Evolutionary conservation across 2,113 vertebrate species (phyloP).

Genomic region (Phalacrocorax pelagicus): DNA sequence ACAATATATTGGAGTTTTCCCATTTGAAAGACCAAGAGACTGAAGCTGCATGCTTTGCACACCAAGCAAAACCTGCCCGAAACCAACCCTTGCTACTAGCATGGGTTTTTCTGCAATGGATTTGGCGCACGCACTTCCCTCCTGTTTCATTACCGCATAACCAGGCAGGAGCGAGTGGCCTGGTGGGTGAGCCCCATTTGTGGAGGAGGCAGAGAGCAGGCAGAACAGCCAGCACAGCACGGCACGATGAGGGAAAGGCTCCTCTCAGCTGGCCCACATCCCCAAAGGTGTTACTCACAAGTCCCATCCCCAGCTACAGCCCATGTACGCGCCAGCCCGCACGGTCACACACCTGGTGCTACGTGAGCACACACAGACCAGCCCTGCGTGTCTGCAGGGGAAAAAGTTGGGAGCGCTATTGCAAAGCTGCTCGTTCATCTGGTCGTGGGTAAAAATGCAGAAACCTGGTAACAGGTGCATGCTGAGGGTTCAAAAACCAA

Average conservation of each 20-base stretch:
- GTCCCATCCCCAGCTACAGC: not conserved
- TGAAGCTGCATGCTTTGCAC: not conserved
- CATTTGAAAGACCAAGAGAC: not conserved
- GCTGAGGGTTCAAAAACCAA: not conserved
- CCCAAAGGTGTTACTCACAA: not conserved
- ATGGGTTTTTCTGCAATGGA: not conserved
- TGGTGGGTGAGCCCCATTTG: accelerated
- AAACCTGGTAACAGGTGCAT: accelerated
- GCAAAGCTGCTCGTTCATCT: not conserved
- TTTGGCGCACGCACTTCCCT: accelerated
- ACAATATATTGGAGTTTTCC: not conserved
- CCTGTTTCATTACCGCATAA: not conserved
- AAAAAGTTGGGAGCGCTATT: not conserved
- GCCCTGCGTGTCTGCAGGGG: not conserved
- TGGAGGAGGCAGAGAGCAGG: not conserved
- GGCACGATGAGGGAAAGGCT: accelerated
- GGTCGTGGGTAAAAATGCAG: accelerated
- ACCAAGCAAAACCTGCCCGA: accelerated
- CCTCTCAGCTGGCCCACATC: not conserved
- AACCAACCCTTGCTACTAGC: not conserved
- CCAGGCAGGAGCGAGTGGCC: not conserved
- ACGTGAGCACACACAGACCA: accelerated
- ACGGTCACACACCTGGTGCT: not conserved
- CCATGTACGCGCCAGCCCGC: not conserved
- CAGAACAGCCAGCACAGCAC: not conserved